A percentile compares a stretch with the other conserved stretches of the same genome.
These are phyloP conservation scores for Heterocephalus glaber DNA, from an alignment of 2,113 vertebrate genomes.

Conservation along the genomic window DNA sequence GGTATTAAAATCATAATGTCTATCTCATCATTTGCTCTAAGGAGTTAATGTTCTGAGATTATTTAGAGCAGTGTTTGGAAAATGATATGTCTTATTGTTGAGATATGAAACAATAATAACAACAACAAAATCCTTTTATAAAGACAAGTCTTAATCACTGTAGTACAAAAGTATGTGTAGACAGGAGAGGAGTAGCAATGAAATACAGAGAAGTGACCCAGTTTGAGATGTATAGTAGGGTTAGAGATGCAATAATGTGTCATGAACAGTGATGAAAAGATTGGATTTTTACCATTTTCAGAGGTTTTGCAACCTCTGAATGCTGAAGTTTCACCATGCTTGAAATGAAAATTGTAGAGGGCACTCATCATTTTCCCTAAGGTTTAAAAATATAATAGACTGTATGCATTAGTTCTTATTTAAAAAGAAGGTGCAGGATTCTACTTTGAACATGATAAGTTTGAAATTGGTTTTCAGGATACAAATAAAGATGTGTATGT, in stretches of 20 bases:
- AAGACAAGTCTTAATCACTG: not conserved
- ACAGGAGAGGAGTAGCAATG: not conserved
- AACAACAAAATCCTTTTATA: not conserved
- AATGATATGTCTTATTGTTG: not conserved
- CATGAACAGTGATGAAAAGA: not conserved
- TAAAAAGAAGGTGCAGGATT: not conserved
- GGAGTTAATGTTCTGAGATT: not conserved
- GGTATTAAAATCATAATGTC: not conserved
- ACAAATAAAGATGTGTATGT: not conserved
- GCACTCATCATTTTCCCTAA: not conserved
- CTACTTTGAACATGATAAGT: not conserved
- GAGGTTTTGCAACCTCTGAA: not conserved
- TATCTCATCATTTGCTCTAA: not conserved
- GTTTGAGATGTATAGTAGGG: not conserved
- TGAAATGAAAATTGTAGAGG: not conserved
- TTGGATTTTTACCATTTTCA: not conserved
- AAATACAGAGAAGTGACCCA: not conserved
- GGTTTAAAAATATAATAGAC: not conserved
- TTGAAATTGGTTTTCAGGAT: not conserved
- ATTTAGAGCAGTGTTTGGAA: not conserved
- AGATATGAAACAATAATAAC: not conserved
- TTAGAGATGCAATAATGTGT: not conserved
- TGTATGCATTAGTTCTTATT: not conserved
- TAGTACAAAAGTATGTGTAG: not conserved
- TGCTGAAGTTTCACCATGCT: not conserved